Evolutionary conservation across 2,113 vertebrate species (phyloP), one percentile per base, ranked within the genome.

Genomic region (Platichthys stellatus): DNA sequence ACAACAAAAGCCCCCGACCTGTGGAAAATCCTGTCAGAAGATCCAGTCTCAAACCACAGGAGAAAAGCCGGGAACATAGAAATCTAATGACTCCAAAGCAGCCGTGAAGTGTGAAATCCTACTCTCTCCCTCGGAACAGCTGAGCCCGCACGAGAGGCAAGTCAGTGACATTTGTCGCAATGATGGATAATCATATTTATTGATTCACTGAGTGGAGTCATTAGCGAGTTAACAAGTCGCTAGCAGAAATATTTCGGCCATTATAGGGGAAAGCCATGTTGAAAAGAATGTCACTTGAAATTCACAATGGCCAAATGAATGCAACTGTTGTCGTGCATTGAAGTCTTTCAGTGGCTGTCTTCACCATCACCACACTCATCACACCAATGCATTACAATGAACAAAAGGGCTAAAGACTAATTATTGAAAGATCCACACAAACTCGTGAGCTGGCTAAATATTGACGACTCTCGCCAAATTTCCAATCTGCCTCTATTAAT

Each of bases 401-500:
- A 92, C 90, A 92, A 93, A 93, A 92, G 89, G 86, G 86, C 89
- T 82, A 66, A 86, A 90, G 84, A 86, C 85, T 84, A 90, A 90
- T 92, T 92, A 93, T 88, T 89, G 81, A 83, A 86, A 86, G 88
- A 92, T 90, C 89, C 85, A 56, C 69, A 83, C 80, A 84, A 92
- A 92, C 82, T 87, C 83, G 86, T 60, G 80, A 86, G 89, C 84
- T 90, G 84, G 90, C 84, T 89, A 86, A 92, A 92, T 86, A 90
- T 92, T 88, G 83, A 91, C 85, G 86, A 88, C 90, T 83, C 79
- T 73, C 78, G 90, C 90, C 89, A 93, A 93, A 94, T 92, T 90
- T 87, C 83, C 87, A 92, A 92, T 94, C 89, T 93, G 83, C 70
- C 86, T 89, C 88, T 92, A 93, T 95, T 93, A 93, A 92, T 92